Percentiles rank a stretch among this genome's conserved stretches.
Evolutionary conservation across 2,888 invertebrate species (phyloP).

Genomic region (Synergus umbraculus): DNA sequence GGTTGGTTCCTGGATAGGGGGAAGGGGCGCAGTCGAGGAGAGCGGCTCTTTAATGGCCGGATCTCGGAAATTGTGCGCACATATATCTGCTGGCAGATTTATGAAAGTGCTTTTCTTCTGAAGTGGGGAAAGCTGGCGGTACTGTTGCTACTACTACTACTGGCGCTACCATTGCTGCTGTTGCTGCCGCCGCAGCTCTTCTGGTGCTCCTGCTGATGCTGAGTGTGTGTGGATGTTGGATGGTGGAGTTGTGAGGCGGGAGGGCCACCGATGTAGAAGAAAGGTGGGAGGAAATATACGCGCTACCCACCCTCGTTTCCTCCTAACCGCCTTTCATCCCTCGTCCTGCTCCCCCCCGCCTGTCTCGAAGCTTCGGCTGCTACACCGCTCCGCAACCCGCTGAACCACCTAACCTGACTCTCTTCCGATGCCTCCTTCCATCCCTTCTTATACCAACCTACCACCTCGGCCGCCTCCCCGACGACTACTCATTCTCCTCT

Average conservation of each 20-base stretch:
- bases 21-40: conserved; percentile 57
- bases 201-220: conserved; percentile 53
- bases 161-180: conserved; percentile 62
- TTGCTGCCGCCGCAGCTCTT: conserved; percentile 57
- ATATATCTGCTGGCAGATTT: conserved; percentile 94
- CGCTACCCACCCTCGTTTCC: conserved; percentile 51
- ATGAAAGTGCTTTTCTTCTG: conserved; percentile 88
- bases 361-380: conserved; percentile 52
- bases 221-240: conserved; percentile 45
- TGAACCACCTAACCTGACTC: conserved; percentile 45
- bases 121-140: conserved; percentile 77
- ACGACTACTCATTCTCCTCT: conserved; percentile 51
- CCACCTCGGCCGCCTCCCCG: conserved; percentile 52
- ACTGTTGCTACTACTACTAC: conserved; percentile 60
- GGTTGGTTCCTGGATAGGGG: conserved; percentile 46
- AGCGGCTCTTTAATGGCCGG: conserved; percentile 87
- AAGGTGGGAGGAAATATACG: conserved; percentile 52
- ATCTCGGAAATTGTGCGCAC: conserved; percentile 94
- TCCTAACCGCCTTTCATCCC: conserved; percentile 49
- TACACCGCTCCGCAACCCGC: conserved; percentile 52
- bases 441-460: conserved; percentile 46
- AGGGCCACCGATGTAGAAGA: conserved; percentile 34
- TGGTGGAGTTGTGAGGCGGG: conserved; percentile 27
- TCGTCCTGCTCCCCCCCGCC: conserved; percentile 50
- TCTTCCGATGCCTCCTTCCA: conserved; percentile 44